phyloP scores from a whole-genome alignment of 2,113 vertebrate genomes.

The Dicrurus megarhynchus region DNA sequence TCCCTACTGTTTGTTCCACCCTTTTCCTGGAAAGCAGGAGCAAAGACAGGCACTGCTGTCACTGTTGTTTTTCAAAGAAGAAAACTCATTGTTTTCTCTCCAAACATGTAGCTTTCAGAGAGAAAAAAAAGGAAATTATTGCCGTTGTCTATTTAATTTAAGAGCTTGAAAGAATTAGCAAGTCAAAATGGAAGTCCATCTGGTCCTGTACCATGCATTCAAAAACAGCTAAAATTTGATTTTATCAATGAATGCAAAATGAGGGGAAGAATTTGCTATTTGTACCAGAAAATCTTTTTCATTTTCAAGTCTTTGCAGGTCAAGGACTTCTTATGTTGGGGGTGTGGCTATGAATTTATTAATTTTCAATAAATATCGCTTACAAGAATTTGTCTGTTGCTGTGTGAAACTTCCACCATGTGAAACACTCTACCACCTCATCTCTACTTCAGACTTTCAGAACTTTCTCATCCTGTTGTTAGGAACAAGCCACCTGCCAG shows the following conservation, averaged over 20 bases:
- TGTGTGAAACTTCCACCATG: neutral
- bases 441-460: neutral
- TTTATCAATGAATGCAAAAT: neutral
- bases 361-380: neutral
- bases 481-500: neutral
- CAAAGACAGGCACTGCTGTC: neutral
- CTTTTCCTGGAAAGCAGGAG: neutral
- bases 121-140: neutral
- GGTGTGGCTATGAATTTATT: neutral
- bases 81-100: neutral
- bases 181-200: neutral
- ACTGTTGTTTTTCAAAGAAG: neutral
- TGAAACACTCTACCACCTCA: neutral
- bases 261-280: neutral
- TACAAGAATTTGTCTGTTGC: neutral
- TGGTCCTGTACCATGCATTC: neutral
- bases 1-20: neutral
- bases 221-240: neutral
- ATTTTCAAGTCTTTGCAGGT: neutral
- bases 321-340: neutral
- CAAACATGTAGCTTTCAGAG: neutral
- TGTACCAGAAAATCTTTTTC: neutral
- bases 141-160: neutral
- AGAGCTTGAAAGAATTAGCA: neutral
- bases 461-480: neutral